Evolutionary conservation across 2,888 invertebrate genomes (phyloP), one percentile per base, ranked within the genome.

Genomic region (Abrostola triplasia): DNA sequence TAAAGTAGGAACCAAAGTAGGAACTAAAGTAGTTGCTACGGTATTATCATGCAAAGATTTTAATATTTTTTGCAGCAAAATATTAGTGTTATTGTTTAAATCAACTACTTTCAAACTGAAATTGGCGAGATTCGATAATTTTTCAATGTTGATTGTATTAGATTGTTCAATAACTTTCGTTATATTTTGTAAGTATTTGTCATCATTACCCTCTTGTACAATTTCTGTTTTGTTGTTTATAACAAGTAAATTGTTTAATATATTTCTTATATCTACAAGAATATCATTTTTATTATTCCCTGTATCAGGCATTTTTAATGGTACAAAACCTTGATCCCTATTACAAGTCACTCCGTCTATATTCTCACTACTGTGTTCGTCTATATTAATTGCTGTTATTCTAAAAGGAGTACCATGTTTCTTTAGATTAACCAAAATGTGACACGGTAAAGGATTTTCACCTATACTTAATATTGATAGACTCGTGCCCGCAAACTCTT

Each of bases 391-490:
- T 40, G 81, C 68, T 51, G 73, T 77, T 56, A 81, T 64, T 41
- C 65, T 52, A 71, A 86, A 84, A 1, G 67, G 36, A n/a, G 61
- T 8, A 5, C 37, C 36, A 42, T 41, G 50, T 60, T 81, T 83
- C 48, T 81, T 79, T 0, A 90, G 77, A 59, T 82, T 85, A 0
- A 86, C 80, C 47, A 92, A 67, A 42, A 80, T 52, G 48, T 84
- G 82, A 65, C 92, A 92, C 0, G 91, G 77, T 52, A 92, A 68
- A n/a, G 88, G 91, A 79, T 92, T 92, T 36, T 84, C 86, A 5
- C 92, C 92, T 54, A 92, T 90, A 69, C 92, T 92, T 8, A 92
- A 79, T 42, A 64, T 80, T 9, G 61, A 59, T 49, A 92, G 74
- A 67, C 70, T 77, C 0, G 84, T 85, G 0, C 85, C 81, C 7